phyloP scores from a whole-genome alignment of 1,140 invertebrate genomes.

The Philaenus spumarius region DNA sequence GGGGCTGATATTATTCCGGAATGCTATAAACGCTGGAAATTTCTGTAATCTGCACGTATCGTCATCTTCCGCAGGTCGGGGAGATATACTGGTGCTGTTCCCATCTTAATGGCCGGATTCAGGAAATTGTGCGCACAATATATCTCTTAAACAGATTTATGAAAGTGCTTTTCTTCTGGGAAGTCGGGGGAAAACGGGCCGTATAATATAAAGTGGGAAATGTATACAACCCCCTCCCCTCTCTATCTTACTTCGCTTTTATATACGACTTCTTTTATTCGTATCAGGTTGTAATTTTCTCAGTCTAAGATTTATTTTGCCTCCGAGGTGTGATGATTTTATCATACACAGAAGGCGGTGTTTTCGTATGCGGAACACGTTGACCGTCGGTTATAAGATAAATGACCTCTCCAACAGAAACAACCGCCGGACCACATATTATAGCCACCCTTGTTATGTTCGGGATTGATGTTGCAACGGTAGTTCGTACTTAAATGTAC shows the following conservation, averaged over 20 bases:
- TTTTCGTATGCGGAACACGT: no score
- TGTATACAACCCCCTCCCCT: background rate
- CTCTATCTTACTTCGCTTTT: background rate
- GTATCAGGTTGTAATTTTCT: no score
- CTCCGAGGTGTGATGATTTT: no score
- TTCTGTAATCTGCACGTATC: conserved; percentile 14
- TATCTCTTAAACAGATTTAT: conserved; percentile 14
- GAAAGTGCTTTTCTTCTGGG: conserved; percentile 13
- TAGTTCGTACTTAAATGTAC: no score
- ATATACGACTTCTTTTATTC: no score
- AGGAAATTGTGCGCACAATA: conserved; percentile 14
- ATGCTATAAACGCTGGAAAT: conserved; percentile 14
- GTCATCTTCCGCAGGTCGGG: conserved; percentile 10
- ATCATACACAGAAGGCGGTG: no score
- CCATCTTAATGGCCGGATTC: conserved; percentile 15
- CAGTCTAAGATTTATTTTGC: no score
- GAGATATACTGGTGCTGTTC: conserved; percentile 2
- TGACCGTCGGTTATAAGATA: no score
- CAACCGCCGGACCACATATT: no score
- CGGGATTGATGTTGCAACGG: no score
- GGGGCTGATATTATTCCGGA: conserved; percentile 9
- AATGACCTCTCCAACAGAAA: no score
- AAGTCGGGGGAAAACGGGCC: background rate
- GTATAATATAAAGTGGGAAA: conserved; percentile 15
- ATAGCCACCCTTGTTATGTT: no score